Base-by-base conservation (phyloP, 2,888 invertebrate genomes). In the Platycheirus albimanus region DNA sequence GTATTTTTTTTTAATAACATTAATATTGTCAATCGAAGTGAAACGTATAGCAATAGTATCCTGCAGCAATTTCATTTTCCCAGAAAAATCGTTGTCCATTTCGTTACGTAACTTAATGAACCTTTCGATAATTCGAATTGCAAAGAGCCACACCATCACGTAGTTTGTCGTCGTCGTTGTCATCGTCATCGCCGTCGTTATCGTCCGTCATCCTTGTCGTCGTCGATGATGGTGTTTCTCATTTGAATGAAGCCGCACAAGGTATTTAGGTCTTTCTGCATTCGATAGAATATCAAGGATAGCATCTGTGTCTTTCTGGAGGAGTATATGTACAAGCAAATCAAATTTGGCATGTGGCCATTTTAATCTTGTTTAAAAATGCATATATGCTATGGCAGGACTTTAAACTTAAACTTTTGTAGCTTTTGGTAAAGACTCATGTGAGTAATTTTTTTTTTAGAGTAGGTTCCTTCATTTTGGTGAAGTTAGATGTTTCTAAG, bases 301-400 rank as follows among this genome's bases (percentile, higher is more conserved):
- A 43, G 69, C 49, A 64, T 70, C 63, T 56, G 54, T 20, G 30
- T 30, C 67, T 28, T 45, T 49, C 30, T 51, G 43, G 19, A 41
- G 41, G 41, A 61, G 19, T n/a, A n/a, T n/a, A n/a, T n/a, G n/a
- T n/a, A 76, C 51, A 52, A 70, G 54, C 56, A 61, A 81, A 76
- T 81, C 81, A 71, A 81, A 76, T 81, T 81, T 81, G 77, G 81
- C 81, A 81, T 81, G 71, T 71, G 67, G 77, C 77, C 81, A 81
- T 77, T 81, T 76, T 76, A 71, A 81, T 76, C 71, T 49, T 54
- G 54, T 77, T 70, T 52, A 76, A 81, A 81, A 77, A 66, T 67
- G 45, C 45, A 45, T 51, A 45, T 51, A 38, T 43, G 33, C 51
- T 45, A 43, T 63, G 69, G 58, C 56, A 80, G 64, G 80, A 75